Evolutionary conservation across 2,113 vertebrate genomes (phyloP).

Genomic region (Rhombomys opimus): DNA sequence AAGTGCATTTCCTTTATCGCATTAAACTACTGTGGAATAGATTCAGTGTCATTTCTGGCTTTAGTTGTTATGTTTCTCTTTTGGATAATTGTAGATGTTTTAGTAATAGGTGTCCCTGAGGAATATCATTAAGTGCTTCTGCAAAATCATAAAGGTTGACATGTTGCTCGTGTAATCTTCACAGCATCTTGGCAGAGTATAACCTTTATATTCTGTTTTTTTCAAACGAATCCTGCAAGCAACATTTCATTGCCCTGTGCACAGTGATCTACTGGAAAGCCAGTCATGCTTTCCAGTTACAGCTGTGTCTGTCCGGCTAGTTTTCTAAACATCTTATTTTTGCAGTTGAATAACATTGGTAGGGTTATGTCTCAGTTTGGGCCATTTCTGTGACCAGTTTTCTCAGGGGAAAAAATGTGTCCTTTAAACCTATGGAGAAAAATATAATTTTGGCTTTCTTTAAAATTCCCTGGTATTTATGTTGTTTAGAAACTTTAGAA

Average conservation of each 20-base stretch:
- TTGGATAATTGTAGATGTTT: slow-evolving; percentile 10
- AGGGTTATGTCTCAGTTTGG: background rate
- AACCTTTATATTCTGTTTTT: background rate
- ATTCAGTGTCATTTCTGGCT: background rate
- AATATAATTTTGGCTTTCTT: background rate
- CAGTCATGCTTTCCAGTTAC: background rate
- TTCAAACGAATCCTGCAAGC: background rate
- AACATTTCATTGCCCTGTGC: background rate
- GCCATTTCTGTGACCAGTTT: background rate
- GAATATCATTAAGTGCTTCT: background rate
- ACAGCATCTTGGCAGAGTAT: background rate
- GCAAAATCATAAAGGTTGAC: background rate
- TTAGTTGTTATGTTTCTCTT: background rate
- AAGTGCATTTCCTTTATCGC: background rate
- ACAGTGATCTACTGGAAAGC: background rate
- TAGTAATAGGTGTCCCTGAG: background rate
- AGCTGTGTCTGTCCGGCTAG: background rate
- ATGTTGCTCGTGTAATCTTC: background rate
- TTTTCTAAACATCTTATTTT: background rate
- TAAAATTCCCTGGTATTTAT: background rate
- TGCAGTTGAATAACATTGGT: background rate
- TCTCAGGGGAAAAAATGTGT: background rate
- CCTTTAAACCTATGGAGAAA: background rate
- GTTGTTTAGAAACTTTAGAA: slow-evolving; percentile 6
- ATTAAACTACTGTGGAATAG: background rate